Evolutionary conservation across 2,113 vertebrate genomes (phyloP), one percentile per base, ranked within the genome.

Genomic region (Glaucidium brasilianum): DNA sequence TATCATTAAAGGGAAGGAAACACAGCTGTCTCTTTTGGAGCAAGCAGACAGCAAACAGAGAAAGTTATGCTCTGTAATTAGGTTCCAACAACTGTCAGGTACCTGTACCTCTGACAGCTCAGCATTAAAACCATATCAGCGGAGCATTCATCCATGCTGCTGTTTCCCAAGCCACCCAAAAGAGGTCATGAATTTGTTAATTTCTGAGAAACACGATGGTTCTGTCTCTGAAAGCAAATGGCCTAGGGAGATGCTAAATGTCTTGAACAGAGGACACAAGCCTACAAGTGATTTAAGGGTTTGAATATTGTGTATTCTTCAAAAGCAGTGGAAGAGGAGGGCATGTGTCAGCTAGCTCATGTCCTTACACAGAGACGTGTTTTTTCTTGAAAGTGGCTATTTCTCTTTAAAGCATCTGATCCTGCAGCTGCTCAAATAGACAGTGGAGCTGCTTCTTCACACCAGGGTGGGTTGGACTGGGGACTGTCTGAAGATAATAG

Each of bases 401-500:
- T 83, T 88, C 30, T n/a, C 14, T 25, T 60, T 63, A 88, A 60
- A 90, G 58, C 22, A 22, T 60, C 29, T 41, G 55, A 43, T 73
- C 59, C 82, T 58, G 45, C 11, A 88, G 49, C 58, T 79, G 78
- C 55, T 86, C 66, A 76, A 86, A 85, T 39, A 82, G 19, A 8
- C 49, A 34, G 34, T 9, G 19, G 64, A 69, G 35, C 29, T 81
- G 37, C 30, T 58, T 34, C 79, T 85, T 82, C 52, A 64, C 3
- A 2, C 15, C 56, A 39, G 18, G 25, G 19, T 0, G 0, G 18
- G 34, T 49, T 91, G 41, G 6, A 35, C 0, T 47, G 47, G 32
- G 35, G 27, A 2, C 39, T 72, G 13, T 11, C 47, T 72, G 90
- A 56, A 82, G 53, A 52, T 21, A 73, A 68, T 4, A 26, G 39